A percentile compares a stretch with the other conserved stretches of the same genome.
Conservation (phyloP, 2,113 vertebrate species). For the Indicator maculatus region DNA sequence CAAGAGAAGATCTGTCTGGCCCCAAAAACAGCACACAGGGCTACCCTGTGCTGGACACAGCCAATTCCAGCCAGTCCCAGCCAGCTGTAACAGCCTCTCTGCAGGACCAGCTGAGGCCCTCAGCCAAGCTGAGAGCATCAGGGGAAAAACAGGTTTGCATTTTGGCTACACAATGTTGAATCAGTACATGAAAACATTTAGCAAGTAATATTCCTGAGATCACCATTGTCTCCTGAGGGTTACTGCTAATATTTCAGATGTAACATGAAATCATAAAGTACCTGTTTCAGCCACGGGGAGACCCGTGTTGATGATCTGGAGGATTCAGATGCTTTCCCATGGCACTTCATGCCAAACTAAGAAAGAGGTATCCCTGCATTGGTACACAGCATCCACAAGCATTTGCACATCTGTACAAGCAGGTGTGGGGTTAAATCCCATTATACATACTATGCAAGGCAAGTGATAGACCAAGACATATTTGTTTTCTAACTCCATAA, state of each 20-base stretch:
- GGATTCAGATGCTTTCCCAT: background rate
- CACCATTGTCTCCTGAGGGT: background rate
- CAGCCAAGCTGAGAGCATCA: no score
- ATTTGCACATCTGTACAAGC: background rate
- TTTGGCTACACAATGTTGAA: background rate
- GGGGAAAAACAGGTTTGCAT: background rate
- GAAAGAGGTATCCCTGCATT: background rate
- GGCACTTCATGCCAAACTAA: background rate
- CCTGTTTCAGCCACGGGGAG: background rate
- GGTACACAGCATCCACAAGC: background rate
- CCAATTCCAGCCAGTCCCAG: no score
- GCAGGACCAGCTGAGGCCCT: no score
- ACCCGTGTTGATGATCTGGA: background rate
- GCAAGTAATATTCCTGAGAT: background rate
- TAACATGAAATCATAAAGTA: background rate
- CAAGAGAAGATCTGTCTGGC: no score
- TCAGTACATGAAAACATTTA: background rate
- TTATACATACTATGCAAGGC: background rate
- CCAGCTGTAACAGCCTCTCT: no score
- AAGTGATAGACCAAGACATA: constrained; percentile 42
- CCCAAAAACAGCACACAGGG: no score
- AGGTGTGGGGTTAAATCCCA: constrained; percentile 40
- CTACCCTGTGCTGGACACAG: background rate
- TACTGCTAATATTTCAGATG: background rate
- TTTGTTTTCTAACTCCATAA: constrained; percentile 56